Percentiles rank a stretch among this genome's conserved stretches.
Conservation (phyloP, 1,140 invertebrate genomes). For the Zaprionus lachaisei region DNA sequence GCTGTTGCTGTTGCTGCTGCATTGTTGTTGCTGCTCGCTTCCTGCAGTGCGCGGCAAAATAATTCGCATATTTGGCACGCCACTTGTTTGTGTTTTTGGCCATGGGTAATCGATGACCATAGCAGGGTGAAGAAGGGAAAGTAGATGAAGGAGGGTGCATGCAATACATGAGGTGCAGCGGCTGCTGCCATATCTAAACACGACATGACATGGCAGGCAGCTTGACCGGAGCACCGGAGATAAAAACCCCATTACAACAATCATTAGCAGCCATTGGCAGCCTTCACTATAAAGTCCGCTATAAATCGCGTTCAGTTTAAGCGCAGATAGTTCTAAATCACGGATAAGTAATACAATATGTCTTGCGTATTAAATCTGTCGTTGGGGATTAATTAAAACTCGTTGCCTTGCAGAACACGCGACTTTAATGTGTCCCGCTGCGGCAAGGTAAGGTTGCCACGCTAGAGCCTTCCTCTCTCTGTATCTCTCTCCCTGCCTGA, state of each 20-base stretch:
- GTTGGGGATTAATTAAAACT: slow-evolving; percentile 37
- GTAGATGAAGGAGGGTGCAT: not conserved
- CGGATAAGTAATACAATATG: slow-evolving; percentile 5
- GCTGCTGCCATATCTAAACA: slow-evolving; percentile 57
- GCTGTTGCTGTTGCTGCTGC: not conserved
- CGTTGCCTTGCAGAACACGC: not conserved
- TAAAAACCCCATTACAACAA: slow-evolving; percentile 69
- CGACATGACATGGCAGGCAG: slow-evolving; percentile 50
- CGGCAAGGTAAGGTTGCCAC: slow-evolving; percentile 30
- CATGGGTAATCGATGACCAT: slow-evolving; percentile 69
- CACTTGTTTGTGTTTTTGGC: slow-evolving; percentile 67
- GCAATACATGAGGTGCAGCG: slow-evolving; percentile 6
- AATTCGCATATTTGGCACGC: slow-evolving; percentile 80
- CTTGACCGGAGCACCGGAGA: slow-evolving; percentile 25
- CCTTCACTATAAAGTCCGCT: slow-evolving; percentile 18
- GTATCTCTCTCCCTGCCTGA: not conserved
- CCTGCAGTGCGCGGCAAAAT: slow-evolving; percentile 60
- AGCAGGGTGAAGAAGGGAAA: slow-evolving; percentile 24
- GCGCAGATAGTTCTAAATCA: slow-evolving; percentile 2
- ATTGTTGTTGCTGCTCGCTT: slow-evolving; percentile 35
- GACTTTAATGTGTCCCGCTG: slow-evolving; percentile 38
- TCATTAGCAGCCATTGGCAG: slow-evolving; percentile 62
- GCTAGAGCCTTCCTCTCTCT: no score
- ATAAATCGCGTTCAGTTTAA: slow-evolving; percentile 1
- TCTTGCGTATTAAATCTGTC: slow-evolving; percentile 11